Base-by-base conservation (phyloP, 92 coral and sea anemone genomes). In the Desmophyllum pertusum region DNA sequence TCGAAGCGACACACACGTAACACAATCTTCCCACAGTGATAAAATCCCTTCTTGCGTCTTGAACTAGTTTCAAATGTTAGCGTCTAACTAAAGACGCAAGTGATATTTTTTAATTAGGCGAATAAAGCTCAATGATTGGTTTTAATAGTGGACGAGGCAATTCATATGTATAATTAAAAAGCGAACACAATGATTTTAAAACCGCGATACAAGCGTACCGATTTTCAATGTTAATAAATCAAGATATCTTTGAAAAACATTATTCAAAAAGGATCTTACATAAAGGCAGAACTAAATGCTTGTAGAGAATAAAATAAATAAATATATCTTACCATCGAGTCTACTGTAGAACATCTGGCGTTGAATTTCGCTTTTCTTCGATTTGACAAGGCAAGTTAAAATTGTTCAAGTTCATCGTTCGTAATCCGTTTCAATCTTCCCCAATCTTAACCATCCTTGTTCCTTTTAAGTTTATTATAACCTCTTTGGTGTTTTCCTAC, bases 91-190 rank as follows among this genome's bases (percentile, higher is more conserved):
- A 57, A 50, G 19, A 29, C 27, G 67, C 23, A 18, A 48, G 36
- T 30, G 64, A 35, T 67, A 23, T 4, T 25, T 33, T 79, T 50
- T 50, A 45, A 74, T 45, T 31, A 17, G 65, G 63, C 23, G n/a
- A 35, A 80, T 9, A 23, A 52, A 50, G 37, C 13, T 36, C 48
- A 39, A 36, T 46, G 46, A 80, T 68, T 80, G 84, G 84, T 80
- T 80, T 36, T 67, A 39, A 25, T 67, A 35, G 40, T 6, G 30
- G 27, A 5, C n/a, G 19, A 48, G 37, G 67, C n/a, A 51, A 35
- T 80, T 51, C 37, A 35, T 36, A 67, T 80, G 67, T 50, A 80
- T 67, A 68, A 80, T 80, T 68, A 8, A 80, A 18, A 69, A 6
- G 10, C 38, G 6, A n/a, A 10, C 2, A 80, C 67, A 50, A 65